Evolutionary conservation across 2,888 invertebrate species (phyloP).

Genomic region (Coenonympha glycerion): DNA sequence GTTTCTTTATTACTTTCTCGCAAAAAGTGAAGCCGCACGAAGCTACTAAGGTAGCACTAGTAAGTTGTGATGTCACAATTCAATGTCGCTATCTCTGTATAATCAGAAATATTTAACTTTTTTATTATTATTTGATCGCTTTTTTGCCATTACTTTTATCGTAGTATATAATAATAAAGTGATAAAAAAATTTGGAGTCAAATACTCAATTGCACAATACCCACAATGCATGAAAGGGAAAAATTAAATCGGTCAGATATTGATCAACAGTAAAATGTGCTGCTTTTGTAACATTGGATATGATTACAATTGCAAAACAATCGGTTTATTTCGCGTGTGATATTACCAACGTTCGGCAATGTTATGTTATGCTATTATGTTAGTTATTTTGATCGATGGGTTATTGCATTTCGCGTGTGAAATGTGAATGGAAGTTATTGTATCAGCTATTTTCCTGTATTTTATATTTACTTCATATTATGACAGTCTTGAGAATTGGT

Average conservation of each 20-base stretch:
- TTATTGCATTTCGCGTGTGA: conserved; percentile 8
- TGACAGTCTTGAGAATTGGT: neutral
- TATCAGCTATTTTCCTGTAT: conserved; percentile 5
- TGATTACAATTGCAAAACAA: conserved; percentile 23
- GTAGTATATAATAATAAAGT: too few relatives aligned
- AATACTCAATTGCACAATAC: conserved; percentile 16
- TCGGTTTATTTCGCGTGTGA: conserved; percentile 22
- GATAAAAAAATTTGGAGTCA: too few relatives aligned
- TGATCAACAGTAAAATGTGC: conserved; percentile 20
- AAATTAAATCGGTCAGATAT: conserved; percentile 21
- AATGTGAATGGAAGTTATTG: neutral
- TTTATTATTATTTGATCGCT: too few relatives aligned
- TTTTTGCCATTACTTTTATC: too few relatives aligned
- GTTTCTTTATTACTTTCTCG: too few relatives aligned
- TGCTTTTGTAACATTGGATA: conserved; percentile 19
- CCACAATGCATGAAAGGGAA: conserved; percentile 15
- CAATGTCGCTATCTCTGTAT: too few relatives aligned
- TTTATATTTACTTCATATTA: neutral
- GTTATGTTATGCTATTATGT: too few relatives aligned
- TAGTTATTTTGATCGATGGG: conserved; percentile 5
- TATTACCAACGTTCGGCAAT: conserved; percentile 14
- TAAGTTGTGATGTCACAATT: too few relatives aligned
- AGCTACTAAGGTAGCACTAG: too few relatives aligned
- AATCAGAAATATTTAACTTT: too few relatives aligned
- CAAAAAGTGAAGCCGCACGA: too few relatives aligned